Conservation (phyloP, 2,797 vertebrate genomes). For the Cynopterus sphinx region DNA sequence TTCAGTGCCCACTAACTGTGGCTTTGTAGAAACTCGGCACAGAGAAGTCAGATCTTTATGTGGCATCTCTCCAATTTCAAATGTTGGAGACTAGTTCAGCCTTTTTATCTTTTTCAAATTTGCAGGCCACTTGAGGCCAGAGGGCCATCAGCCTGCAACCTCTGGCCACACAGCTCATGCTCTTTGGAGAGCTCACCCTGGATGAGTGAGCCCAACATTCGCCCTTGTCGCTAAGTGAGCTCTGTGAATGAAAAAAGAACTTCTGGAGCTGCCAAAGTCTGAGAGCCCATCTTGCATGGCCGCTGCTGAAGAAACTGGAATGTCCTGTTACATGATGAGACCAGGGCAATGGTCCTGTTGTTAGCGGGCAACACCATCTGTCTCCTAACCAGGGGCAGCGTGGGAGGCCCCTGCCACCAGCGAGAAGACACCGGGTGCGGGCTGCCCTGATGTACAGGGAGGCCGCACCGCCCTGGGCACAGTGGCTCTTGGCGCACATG, state of each 20-base stretch:
- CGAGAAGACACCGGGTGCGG: background rate
- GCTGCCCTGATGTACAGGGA: background rate
- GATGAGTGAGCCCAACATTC: background rate
- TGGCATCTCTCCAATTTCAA: background rate
- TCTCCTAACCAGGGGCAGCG: background rate
- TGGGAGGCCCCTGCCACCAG: no score
- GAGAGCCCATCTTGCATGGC: background rate
- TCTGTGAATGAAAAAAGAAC: background rate
- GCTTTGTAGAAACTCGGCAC: background rate
- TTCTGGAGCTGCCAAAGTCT: background rate
- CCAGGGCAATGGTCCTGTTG: background rate
- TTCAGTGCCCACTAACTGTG: background rate
- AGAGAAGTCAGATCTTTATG: background rate
- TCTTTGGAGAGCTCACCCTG: background rate
- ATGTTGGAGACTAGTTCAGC: background rate
- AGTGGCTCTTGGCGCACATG: background rate
- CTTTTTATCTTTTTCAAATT: background rate
- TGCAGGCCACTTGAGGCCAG: background rate
- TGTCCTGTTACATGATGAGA: rapidly evolving
- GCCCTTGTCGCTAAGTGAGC: background rate
- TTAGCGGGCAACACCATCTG: background rate
- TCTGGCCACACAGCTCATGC: rapidly evolving
- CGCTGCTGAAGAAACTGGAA: background rate
- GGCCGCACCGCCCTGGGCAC: background rate
- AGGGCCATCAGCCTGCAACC: background rate